phyloP scores from a whole-genome alignment of 2,113 vertebrate genomes.

The Pungitius pungitius region DNA sequence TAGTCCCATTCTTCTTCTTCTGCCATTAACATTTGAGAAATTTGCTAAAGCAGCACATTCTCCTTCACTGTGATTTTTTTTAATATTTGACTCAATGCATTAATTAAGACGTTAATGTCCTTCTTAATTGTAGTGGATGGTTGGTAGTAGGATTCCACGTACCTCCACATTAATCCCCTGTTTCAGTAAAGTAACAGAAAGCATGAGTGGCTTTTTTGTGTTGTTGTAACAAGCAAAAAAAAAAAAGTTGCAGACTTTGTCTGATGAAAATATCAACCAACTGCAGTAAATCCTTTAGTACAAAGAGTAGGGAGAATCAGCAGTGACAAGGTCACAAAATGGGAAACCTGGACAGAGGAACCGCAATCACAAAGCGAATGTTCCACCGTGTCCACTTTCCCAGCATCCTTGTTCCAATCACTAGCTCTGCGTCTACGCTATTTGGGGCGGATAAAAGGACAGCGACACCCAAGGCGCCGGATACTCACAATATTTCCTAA shows the following conservation, averaged over 20 bases:
- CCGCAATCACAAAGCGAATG: slow-evolving; percentile 13
- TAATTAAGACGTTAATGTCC: no score
- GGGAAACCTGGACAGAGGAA: neutral
- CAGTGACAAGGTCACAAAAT: slow-evolving; percentile 36
- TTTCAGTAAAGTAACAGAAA: neutral
- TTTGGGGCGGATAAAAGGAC: slow-evolving; percentile 18
- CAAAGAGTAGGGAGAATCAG: neutral
- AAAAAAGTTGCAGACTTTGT: no score
- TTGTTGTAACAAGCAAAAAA: no score
- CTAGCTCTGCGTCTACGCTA: neutral
- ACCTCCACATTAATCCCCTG: neutral
- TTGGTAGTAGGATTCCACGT: neutral
- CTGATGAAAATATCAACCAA: neutral
- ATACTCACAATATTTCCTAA: slow-evolving; percentile 1
- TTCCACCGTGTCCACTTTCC: slow-evolving; percentile 8
- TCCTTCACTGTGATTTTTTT: neutral
- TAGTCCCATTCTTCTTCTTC: neutral
- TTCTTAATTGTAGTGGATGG: neutral
- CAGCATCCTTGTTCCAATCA: slow-evolving; percentile 19
- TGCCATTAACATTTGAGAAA: neutral
- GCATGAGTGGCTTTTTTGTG: no score
- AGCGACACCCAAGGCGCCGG: neutral
- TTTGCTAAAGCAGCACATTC: neutral
- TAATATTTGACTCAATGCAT: neutral
- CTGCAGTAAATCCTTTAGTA: neutral